Conservation (phyloP, 1,140 invertebrate genomes). For the Coelopa frigida region DNA sequence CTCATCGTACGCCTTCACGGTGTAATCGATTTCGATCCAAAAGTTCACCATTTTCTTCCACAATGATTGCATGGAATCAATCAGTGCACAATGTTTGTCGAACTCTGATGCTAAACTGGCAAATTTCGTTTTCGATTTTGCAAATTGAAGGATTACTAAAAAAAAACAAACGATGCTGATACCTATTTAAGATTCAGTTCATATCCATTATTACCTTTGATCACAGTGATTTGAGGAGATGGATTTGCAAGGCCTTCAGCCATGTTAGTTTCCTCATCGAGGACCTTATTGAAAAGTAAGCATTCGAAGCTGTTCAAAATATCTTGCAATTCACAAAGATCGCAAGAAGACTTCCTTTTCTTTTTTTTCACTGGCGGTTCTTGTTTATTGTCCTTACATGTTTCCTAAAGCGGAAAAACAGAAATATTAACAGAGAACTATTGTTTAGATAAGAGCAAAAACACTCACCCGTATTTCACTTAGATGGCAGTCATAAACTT, state of each 20-base stretch:
- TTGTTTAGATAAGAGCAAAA: background rate
- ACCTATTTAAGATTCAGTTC: background rate
- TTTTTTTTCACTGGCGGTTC: conserved; percentile 5
- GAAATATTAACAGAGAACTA: background rate
- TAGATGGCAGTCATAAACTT: conserved; percentile 62
- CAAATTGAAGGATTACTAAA: conserved; percentile 24
- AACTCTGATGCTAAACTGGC: conserved; percentile 15
- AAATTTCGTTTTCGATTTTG: conserved; percentile 17
- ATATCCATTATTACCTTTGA: conserved; percentile 20
- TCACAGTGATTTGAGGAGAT: conserved; percentile 26
- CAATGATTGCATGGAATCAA: conserved; percentile 60
- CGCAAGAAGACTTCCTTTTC: conserved; percentile 18
- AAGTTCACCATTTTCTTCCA: conserved; percentile 49
- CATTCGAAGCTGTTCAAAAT: conserved; percentile 52
- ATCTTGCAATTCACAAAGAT: conserved; percentile 48
- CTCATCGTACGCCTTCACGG: conserved; percentile 57
- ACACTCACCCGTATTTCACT: conserved; percentile 41
- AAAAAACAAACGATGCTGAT: background rate
- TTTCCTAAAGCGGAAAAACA: background rate
- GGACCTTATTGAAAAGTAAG: conserved; percentile 45
- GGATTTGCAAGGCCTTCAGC: conserved; percentile 47
- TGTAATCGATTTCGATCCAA: conserved; percentile 42
- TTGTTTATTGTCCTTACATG: conserved; percentile 5
- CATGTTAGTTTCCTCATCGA: conserved; percentile 33
- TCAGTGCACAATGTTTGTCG: conserved; percentile 50